Evolutionary conservation across 2,113 vertebrate species (phyloP), one percentile per base, ranked within the genome.

Genomic region (Macrotus californicus): DNA sequence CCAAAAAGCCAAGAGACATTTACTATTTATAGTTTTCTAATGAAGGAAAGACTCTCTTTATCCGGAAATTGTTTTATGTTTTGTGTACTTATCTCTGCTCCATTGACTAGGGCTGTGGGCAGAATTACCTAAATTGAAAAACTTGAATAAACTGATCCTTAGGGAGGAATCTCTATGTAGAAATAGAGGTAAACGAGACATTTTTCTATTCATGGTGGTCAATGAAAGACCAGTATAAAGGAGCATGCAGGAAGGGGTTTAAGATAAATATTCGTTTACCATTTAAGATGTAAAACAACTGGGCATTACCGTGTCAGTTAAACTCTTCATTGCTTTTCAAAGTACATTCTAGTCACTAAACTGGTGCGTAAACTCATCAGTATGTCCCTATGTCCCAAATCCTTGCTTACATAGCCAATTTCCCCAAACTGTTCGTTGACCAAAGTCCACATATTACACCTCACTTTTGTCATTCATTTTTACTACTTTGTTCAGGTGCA

Each of bases 21-120:
- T 79, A 31, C 87, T 94, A 94, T 96, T 97, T 96, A 96, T 96
- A 97, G 59, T 87, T 93, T 84, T 91, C 72, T 76, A 92, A 36
- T 59, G 46, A 66, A 88, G 91, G 21, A 85, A 59, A 87, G 41
- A 43, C 34, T 31, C 29, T 56, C 22, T 80, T 83, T 59, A 41
- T 66, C 64, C 34, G 66, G 93, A 94, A 94, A 72, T 87, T 84
- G 50, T 83, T 92, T 76, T 80, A 59, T 50, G 87, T 93, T 91
- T 69, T 89, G 48, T 91, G 54, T 67, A 59, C 94, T 48, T 94
- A 21, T 95, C 59, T 94, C 80, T 96, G 96, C 91, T 81, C 52
- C 93, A 96, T 3, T 97, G 91, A 93, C 59, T 92, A 76, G 13
- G 29, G 5, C 26, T 90, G 85, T 94, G 76, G 96, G 93, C 24